Base-by-base conservation (phyloP, 2,888 invertebrate species). In the Sicus ferrugineus region DNA sequence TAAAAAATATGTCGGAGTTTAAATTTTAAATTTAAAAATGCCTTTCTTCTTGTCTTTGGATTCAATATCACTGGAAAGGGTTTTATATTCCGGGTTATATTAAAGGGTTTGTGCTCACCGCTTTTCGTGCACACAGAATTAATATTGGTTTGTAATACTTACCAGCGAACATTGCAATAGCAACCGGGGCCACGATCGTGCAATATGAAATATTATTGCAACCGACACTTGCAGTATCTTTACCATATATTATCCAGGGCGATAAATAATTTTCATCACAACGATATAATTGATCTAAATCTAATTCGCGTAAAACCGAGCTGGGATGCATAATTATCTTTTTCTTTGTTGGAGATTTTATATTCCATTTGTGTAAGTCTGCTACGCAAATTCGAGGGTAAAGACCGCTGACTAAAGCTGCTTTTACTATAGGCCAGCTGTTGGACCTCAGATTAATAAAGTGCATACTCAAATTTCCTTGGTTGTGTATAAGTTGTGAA, bases 341-440 rank as follows among this genome's bases (percentile, higher is more conserved):
- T 1, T 62, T 69, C 26, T 70, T 62, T 46, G 87, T 90, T 79
- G 89, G 88, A 2, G 92, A 91, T 61, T 91, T 87, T 19, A 93
- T 80, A 3, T 88, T 87, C 28, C 86, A 84, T 30, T 88, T 87
- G 21, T 89, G 88, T 23, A 90, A 83, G 80, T 92, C 91, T 1
- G 92, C 89, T 23, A 91, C 87, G 66, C 93, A 92, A 63, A 97
- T 84, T 75, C 94, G 93, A 1, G 97, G 97, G 84, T 97, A 97
- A 71, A 93, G 87, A 0, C 97, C 97, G n/a, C 93, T 93, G 46
- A 91, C 90, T 30, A 97, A 87, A 0, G 94, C 93, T 0, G 94
- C 96, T 84, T 97, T 97, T 0, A 98, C 92, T 31, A 96, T 89
- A 3, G 94, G 91, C 97, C 97, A 97, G 82, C 93, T 93, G 77